These are phyloP conservation scores for Psilanteris sp. DNA, from an alignment of 1,140 invertebrate species.

Conservation along the genomic window DNA sequence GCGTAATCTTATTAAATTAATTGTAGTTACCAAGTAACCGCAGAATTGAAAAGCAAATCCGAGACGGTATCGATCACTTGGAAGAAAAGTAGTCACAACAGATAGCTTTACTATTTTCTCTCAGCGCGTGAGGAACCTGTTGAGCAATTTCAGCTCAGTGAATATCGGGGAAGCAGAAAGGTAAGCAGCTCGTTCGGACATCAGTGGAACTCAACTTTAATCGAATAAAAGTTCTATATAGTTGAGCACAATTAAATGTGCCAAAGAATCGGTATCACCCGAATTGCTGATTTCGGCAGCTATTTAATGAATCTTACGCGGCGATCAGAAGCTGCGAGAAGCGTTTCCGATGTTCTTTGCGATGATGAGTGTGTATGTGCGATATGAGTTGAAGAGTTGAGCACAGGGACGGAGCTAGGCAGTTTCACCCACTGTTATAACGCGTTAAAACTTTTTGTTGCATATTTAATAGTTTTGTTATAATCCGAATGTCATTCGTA, in stretches of 20 bases:
- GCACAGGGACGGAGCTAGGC: no score
- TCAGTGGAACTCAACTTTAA: no score
- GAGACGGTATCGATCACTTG: conserved; percentile 15
- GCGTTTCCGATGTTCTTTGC: neutral
- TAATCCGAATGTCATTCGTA: no score
- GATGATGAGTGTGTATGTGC: neutral
- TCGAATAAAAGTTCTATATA: no score
- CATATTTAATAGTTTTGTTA: no score
- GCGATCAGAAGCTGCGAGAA: conserved; percentile 28
- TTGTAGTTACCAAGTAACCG: no score
- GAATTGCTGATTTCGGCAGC: conserved; percentile 66
- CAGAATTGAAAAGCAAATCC: neutral
- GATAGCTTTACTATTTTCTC: conserved; percentile 37
- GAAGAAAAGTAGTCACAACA: conserved; percentile 22
- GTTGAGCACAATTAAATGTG: conserved; percentile 72
- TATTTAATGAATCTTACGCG: conserved; percentile 71
- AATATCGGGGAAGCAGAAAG: conserved; percentile 60
- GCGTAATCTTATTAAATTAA: no score
- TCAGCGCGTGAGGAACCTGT: conserved; percentile 72
- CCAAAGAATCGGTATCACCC: conserved; percentile 42
- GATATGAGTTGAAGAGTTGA: no score
- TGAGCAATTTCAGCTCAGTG: conserved; percentile 73
- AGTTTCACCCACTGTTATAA: no score
- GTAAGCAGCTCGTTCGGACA: conserved; percentile 52
- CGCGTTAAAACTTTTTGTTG: no score